These are phyloP conservation scores for Rhinoptilus africanus DNA, from an alignment of 2,113 vertebrate genomes.

Conservation along the genomic window DNA sequence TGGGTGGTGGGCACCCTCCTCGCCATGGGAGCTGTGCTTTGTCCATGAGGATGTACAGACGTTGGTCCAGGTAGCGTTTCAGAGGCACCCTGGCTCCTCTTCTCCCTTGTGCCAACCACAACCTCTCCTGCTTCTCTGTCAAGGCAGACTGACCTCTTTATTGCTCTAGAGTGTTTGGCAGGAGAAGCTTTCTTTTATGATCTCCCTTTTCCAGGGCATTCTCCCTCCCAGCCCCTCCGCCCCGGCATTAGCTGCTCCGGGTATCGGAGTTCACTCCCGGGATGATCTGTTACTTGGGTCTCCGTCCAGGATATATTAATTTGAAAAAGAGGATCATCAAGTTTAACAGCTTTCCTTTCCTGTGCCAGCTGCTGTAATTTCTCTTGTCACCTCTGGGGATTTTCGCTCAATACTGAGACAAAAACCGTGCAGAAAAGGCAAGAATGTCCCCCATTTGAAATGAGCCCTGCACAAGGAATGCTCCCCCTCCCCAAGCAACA, in stretches of 20 bases:
- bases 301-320: neutral
- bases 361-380: slow-evolving; percentile 15
- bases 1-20: neutral
- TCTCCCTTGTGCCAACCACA: fast-evolving
- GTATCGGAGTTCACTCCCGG: neutral
- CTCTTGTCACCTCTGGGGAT: neutral
- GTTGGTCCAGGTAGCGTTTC: neutral
- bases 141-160: neutral
- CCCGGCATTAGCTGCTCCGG: neutral
- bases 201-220: neutral
- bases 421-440: neutral
- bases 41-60: fast-evolving
- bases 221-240: neutral
- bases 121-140: neutral
- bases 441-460: neutral
- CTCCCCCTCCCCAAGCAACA: neutral
- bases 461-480: neutral
- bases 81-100: fast-evolving
- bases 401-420: neutral
- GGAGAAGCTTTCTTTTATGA: neutral
- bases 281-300: neutral
- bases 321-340: neutral
- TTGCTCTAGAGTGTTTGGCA: neutral
- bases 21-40: neutral
- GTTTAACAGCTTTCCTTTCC: slow-evolving; percentile 20